Conservation (phyloP, 2,888 invertebrate genomes). For the Cepaea hortensis region DNA sequence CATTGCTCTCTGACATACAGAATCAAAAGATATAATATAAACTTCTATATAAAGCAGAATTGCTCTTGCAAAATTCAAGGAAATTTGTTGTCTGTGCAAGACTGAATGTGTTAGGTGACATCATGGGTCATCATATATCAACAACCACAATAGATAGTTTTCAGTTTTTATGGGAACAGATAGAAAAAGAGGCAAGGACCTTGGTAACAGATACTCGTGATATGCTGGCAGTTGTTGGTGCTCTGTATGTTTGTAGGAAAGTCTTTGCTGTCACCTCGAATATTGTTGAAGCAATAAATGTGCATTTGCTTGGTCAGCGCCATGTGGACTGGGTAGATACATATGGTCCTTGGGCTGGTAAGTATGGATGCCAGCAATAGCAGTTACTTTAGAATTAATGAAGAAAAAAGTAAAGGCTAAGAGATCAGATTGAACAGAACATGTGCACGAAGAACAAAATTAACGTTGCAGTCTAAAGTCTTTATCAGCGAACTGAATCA, state of each 20-base stretch:
- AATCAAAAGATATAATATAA: too few species aligned
- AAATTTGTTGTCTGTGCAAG: too few species aligned
- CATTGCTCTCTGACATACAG: too few species aligned
- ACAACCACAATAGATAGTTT: constrained; percentile 69
- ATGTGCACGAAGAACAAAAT: too few species aligned
- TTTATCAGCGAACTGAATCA: too few species aligned
- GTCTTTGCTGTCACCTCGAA: constrained; percentile 52
- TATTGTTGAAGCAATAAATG: constrained; percentile 59
- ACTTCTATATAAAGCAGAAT: too few species aligned
- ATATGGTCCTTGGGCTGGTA: constrained; percentile 92
- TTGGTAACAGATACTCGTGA: constrained; percentile 62
- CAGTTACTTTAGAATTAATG: too few species aligned
- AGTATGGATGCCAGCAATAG: constrained; percentile 68
- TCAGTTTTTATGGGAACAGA: constrained; percentile 63
- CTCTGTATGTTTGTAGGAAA: constrained; percentile 63
- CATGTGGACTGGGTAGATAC: constrained; percentile 76
- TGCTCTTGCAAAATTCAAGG: too few species aligned
- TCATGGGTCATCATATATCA: neutral
- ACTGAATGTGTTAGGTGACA: neutral
- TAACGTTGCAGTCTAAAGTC: too few species aligned
- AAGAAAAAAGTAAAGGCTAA: too few species aligned
- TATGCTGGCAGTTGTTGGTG: constrained; percentile 67
- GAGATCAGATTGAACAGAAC: too few species aligned
- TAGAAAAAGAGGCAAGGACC: constrained; percentile 59
- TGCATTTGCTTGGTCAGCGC: constrained; percentile 54